Evolutionary conservation across 2,888 invertebrate species (phyloP).

Genomic region (Pegoplata infirma): DNA sequence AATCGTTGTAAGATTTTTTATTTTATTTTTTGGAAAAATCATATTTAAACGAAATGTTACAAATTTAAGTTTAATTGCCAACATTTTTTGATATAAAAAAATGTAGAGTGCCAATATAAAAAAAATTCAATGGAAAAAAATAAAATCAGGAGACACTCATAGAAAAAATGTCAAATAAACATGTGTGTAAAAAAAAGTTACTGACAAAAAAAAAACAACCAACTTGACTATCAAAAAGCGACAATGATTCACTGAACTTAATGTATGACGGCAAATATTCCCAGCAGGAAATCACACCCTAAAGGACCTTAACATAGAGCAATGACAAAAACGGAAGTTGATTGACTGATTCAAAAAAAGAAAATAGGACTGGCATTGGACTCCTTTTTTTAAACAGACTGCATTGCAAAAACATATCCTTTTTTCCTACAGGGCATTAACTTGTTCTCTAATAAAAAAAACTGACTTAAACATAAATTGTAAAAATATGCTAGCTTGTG

Average conservation of each 20-base stretch:
- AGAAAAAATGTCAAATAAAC: too few relatives aligned
- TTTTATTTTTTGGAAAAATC: too few relatives aligned
- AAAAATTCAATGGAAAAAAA: too few relatives aligned
- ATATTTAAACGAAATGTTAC: too few relatives aligned
- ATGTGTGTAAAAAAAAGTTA: not conserved
- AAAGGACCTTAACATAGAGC: conserved; percentile 20
- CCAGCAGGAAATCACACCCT: conserved; percentile 43
- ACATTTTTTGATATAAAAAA: too few relatives aligned
- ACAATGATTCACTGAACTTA: conserved; percentile 34
- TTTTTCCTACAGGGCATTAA: not conserved
- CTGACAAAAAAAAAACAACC: not conserved
- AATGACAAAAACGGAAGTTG: conserved; percentile 38
- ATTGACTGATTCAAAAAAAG: conserved; percentile 21
- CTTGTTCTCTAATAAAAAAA: not conserved
- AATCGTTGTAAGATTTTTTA: too few relatives aligned
- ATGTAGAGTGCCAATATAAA: too few relatives aligned
- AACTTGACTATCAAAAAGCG: conserved; percentile 28
- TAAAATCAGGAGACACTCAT: too few relatives aligned
- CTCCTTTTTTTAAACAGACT: not conserved
- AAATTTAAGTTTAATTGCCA: too few relatives aligned
- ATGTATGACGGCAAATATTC: conserved; percentile 26
- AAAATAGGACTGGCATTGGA: not conserved
- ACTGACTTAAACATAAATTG: not conserved
- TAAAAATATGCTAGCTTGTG: not conserved
- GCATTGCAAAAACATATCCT: not conserved